Evolutionary conservation across 2,113 vertebrate genomes (phyloP), one percentile per base, ranked within the genome.

Genomic region (Speoplatyrhinus poulsoni): DNA sequence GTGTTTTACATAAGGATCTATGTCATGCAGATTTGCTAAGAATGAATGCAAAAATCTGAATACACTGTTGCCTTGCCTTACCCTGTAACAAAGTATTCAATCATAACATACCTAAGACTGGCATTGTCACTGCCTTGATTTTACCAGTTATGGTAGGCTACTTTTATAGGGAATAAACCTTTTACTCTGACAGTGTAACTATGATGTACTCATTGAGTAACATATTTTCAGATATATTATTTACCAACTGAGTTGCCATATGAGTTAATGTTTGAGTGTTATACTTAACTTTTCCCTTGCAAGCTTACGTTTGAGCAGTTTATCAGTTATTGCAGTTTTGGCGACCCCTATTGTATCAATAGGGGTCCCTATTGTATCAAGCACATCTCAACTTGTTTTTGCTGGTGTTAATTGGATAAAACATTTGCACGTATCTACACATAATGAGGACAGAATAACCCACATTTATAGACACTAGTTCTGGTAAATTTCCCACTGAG

Each of bases 1-100:
- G 75, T 88, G 87, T 91, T 92, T 85, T 83, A 85, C 87, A 85
- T 89, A 91, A 90, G 83, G 76, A 81, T 88, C 77, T 91, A 91
- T 66, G 62, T 33, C 61, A 69, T 76, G 77, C 71, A 77, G 84
- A 76, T 86, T 88, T 91, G 79, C 65, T 1, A 73, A 83, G 85
- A 77, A 77, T 75, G 73, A 87, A 82, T 83, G 84, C 75, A 84
- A 86, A 88, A 88, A 88, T 83, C 89, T 84, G 85, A 87, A 65
- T 66, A 73, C 64, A 69, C 86, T 66, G 67, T 81, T 85, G 75
- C 72, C 69, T 58, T 74, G 26, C 26, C 26, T 26, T 26, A 26
- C 26, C 26, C 26, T 26, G 26, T 26, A 26, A 26, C 26, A 26
- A 26, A 26, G 26, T 26, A 19, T 19, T 19, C 19, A 19, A 19